These are phyloP conservation scores for Cheilosia vernalis DNA, from an alignment of 2,888 invertebrate species.

Conservation along the genomic window DNA sequence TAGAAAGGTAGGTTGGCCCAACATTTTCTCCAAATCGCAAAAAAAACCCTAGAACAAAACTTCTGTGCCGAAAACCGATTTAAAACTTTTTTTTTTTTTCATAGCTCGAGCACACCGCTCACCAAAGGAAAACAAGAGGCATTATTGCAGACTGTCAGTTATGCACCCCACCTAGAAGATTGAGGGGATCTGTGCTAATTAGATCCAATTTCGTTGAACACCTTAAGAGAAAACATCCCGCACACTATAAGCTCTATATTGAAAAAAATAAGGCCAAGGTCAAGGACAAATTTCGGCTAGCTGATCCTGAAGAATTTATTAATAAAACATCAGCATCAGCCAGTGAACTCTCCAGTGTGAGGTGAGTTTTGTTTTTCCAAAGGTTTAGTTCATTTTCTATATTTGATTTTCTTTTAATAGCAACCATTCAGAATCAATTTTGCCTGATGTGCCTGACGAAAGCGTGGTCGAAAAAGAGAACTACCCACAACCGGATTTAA, in stretches of 20 bases:
- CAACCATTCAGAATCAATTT: background rate
- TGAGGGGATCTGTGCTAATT: conserved; percentile 52
- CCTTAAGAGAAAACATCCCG: conserved; percentile 37
- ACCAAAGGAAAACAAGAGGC: conserved; percentile 25
- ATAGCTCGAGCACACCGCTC: background rate
- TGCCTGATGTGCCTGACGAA: background rate
- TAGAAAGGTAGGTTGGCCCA: too few species aligned
- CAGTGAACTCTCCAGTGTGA: background rate
- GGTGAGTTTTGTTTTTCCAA: background rate
- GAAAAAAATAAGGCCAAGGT: conserved; percentile 12
- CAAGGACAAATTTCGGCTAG: conserved; percentile 17
- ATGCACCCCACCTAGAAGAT: conserved; percentile 20
- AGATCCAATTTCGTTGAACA: conserved; percentile 65
- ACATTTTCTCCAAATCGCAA: too few species aligned
- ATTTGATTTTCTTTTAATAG: too few species aligned
- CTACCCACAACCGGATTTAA: background rate
- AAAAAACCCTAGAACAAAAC: too few species aligned
- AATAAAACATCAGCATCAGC: background rate
- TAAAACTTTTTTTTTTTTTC: too few species aligned
- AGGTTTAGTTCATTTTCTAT: background rate
- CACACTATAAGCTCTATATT: conserved; percentile 44
- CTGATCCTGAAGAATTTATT: background rate
- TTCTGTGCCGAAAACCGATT: too few species aligned
- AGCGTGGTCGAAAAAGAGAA: background rate
- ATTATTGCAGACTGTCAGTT: conserved; percentile 51